Evolutionary conservation across 2,797 vertebrate genomes (phyloP).

Genomic region (Brotula barbata): DNA sequence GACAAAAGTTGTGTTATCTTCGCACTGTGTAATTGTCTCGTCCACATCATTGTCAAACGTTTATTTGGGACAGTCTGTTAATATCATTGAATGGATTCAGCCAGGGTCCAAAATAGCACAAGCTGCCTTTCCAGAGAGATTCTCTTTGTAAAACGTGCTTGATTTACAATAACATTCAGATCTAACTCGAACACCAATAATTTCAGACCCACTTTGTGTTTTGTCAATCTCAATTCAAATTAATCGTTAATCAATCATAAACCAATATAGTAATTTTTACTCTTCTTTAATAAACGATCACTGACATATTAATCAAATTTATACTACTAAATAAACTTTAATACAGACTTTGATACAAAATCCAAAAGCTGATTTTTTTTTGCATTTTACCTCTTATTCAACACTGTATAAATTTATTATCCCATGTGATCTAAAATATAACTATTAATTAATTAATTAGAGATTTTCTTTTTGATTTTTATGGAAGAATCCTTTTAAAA

Average conservation of each 20-base stretch:
- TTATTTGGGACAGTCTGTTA: background rate
- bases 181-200: background rate
- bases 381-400: background rate
- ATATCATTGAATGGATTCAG: background rate
- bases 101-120: background rate
- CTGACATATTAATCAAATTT: no score
- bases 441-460: background rate
- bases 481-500: no score
- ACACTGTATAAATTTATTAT: slow-evolving; percentile 20
- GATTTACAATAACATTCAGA: background rate
- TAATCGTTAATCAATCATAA: no score
- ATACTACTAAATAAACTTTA: no score
- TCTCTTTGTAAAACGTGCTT: background rate
- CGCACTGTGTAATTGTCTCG: slow-evolving; percentile 7
- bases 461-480: background rate
- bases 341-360: no score
- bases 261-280: no score
- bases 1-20: slow-evolving; percentile 12
- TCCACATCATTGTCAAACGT: slow-evolving; percentile 1
- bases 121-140: slow-evolving; percentile 6
- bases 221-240: background rate
- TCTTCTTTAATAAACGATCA: no score
- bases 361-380: no score
- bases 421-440: no score
- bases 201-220: background rate